Base-by-base conservation (phyloP, 2,797 vertebrate genomes). In the Tenualosa thibaudeaui region DNA sequence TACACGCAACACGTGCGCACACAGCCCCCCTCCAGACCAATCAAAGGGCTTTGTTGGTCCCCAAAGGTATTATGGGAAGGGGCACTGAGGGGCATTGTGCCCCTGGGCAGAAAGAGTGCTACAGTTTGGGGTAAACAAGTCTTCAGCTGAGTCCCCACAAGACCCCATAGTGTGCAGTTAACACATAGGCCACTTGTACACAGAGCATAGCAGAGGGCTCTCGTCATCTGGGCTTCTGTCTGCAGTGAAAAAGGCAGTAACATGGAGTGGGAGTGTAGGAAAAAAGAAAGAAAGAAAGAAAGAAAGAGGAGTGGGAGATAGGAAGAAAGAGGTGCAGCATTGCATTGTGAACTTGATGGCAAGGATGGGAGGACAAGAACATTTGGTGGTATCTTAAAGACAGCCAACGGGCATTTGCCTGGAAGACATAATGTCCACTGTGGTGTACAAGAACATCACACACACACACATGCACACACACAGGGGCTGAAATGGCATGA, bases 381-480 rank as follows among this genome's bases (percentile, higher is more conserved):
- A 82, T 46, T 75, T 43, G 68, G 54, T 81, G 31, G 56, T 82
- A 56, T 87, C 87, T 82, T 81, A 86, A 81, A 84, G 83, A 88
- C 82, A 31, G 86, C 85, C 50, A 82, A 15, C 75, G 56, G 81
- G 58, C 56, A n/a, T 88, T 90, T 87, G 87, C 88, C 87, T 90
- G 85, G 54, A 86, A 83, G 83, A 68, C 90, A 88, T 40, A 85
- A 90, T 91, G 90, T 88, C 84, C 86, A 92, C 88, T 54, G 3
- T 87, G 82, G 87, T 40, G 31, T 26, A 84, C 46, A 84, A 81
- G 62, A 81, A 81, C 83, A 53, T 15, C 54, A 15, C 51, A 53
- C 51, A 15, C 56, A 83, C 37, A 68, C 53, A 81, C 24, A 54
- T 68, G 17, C 84, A 85, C 85, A 81, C 84, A 85, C 85, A 81